Base-by-base conservation (phyloP, 2,113 vertebrate species). In the Microtus montanus region DNA sequence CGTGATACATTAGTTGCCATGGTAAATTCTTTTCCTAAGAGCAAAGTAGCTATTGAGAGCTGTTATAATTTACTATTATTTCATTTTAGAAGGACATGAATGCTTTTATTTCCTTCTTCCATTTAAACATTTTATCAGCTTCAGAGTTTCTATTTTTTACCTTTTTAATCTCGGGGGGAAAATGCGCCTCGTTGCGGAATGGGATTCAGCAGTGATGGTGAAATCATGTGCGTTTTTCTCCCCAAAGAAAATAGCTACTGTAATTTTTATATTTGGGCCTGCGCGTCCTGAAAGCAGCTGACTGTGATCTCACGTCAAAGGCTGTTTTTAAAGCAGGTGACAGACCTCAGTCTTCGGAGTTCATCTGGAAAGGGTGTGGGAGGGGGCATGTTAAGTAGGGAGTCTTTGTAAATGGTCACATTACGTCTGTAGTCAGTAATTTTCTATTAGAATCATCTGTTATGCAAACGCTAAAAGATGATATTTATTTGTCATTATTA, bases 1-100 rank as follows among this genome's bases (percentile, higher is more conserved):
- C 94, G 70, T 84, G 86, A 92, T 93, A 58, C 47, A n/a, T 4
- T 38, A 86, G 98, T 98, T 98, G 97, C 98, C 97, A 98, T 98
- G 98, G 98, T 92, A 97, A 98, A 41, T 41, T 4, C 41, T 41
- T 41, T 41, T 41, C 41, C 87, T 66, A 79, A 97, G 97, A 97
- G 95, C 95, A 95, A 93, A 97, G 96, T 96, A 97, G 97, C 88
- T 97, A 94, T 96, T 95, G 78, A 35, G 73, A 96, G 92, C 96
- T 97, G 70, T 88, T 97, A 93, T 71, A 94, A 96, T 95, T 97
- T 24, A 4, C 92, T 96, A 94, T 70, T 70, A 82, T 96, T 95
- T 94, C 90, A 95, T 95, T 96, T 98, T 97, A 96, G 96, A 94
- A 73, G 33, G 93, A 95, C 70, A 94, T 93, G 93, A 91, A 92